phyloP scores from a whole-genome alignment of 2,113 vertebrate genomes.

The Toxostoma redivivum region DNA sequence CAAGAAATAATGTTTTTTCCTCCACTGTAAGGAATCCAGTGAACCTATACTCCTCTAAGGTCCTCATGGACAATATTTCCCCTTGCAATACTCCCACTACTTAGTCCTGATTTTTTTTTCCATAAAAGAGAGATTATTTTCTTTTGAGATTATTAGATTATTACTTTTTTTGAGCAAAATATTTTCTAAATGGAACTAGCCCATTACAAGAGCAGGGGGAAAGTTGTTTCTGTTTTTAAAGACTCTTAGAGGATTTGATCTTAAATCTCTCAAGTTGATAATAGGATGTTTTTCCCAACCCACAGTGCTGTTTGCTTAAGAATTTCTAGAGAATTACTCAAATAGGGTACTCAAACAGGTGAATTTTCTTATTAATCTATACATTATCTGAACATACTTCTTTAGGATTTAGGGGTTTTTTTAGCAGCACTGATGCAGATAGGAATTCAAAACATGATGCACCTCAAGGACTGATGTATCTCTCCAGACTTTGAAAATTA shows the following conservation, averaged over 20 bases:
- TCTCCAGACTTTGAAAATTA: background rate
- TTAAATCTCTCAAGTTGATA: background rate
- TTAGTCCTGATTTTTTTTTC: background rate
- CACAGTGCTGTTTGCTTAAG: background rate
- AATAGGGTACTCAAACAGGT: background rate
- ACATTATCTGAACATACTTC: background rate
- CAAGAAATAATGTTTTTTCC: background rate
- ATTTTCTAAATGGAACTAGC: background rate
- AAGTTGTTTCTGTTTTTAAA: background rate
- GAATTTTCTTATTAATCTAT: background rate
- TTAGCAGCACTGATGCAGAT: background rate
- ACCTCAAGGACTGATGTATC: background rate
- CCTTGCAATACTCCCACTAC: background rate
- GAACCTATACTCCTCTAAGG: background rate
- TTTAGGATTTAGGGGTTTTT: background rate
- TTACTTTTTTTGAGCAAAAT: background rate
- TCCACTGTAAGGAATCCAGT: background rate
- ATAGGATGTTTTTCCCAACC: background rate
- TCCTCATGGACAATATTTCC: background rate
- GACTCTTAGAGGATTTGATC: background rate
- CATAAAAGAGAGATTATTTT: background rate
- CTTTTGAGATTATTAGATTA: background rate
- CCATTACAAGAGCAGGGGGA: background rate
- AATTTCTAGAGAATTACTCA: background rate
- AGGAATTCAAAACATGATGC: background rate